These are phyloP conservation scores for Tolmerus cingulatus DNA, from an alignment of 2,888 invertebrate genomes.

Conservation along the genomic window DNA sequence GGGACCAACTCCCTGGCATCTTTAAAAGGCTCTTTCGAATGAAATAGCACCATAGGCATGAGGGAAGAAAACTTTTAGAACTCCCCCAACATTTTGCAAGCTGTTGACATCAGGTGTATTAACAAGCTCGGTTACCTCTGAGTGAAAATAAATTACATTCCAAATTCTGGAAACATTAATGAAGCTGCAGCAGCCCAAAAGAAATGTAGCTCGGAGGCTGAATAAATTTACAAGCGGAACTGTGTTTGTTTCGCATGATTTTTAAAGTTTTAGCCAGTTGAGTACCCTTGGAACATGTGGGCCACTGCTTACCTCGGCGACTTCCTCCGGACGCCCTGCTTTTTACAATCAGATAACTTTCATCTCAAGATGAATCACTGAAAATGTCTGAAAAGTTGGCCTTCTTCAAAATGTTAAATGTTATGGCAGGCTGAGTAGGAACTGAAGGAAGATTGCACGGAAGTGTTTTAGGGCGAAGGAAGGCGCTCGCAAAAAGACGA, in stretches of 20 bases:
- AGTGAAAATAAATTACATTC: slow-evolving; percentile 20
- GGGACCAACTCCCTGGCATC: neutral
- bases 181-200: slow-evolving; percentile 28
- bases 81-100: neutral
- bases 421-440: slow-evolving; percentile 4
- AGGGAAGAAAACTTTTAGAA: neutral
- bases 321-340: neutral
- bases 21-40: neutral
- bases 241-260: slow-evolving; percentile 24
- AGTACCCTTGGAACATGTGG: slow-evolving; percentile 18
- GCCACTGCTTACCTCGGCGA: neutral
- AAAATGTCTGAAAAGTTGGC: slow-evolving; percentile 27
- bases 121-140: slow-evolving; percentile 16
- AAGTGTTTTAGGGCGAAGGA: slow-evolving; percentile 15
- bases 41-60: neutral
- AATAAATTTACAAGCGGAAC: slow-evolving; percentile 29
- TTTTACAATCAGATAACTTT: slow-evolving; percentile 36
- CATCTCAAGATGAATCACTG: slow-evolving; percentile 41
- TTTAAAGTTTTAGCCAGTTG: slow-evolving; percentile 27
- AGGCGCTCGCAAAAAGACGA: neutral
- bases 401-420: slow-evolving; percentile 19
- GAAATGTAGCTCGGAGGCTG: slow-evolving; percentile 7
- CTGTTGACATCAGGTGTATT: slow-evolving; percentile 31
- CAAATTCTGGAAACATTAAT: slow-evolving; percentile 16
- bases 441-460: slow-evolving; percentile 13